Percentiles rank a stretch among this genome's conserved stretches.
Evolutionary conservation across 2,113 vertebrate species (phyloP).

Genomic region (Osmerus eperlanus): DNA sequence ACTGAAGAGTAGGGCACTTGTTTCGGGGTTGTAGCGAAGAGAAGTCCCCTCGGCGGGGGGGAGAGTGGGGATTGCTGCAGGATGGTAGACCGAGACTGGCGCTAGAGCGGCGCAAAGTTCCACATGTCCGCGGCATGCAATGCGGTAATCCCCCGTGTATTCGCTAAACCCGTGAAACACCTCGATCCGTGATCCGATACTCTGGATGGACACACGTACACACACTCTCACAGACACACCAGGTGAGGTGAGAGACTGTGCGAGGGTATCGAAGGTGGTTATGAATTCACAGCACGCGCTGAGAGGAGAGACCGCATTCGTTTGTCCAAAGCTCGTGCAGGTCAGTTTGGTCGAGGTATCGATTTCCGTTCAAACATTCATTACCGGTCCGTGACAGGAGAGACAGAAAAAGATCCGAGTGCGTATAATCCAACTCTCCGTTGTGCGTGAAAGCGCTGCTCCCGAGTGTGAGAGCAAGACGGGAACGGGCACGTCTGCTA

Average conservation of each 20-base stretch:
- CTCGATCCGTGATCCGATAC: conserved; percentile 36
- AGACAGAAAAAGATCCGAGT: conserved; percentile 48
- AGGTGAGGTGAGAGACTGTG: conserved; percentile 58
- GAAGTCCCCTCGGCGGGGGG: conserved; percentile 27
- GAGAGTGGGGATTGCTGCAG: conserved; percentile 35
- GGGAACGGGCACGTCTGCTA: conserved; percentile 52
- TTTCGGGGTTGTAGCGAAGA: not conserved
- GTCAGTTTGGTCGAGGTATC: conserved; percentile 43
- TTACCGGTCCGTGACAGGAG: conserved; percentile 21
- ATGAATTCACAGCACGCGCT: conserved; percentile 68
- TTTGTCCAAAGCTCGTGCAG: conserved; percentile 45
- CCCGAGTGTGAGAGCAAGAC: conserved; percentile 46
- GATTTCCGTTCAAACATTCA: conserved; percentile 48
- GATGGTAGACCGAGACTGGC: conserved; percentile 42
- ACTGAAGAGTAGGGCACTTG: conserved; percentile 19
- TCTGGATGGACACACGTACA: conserved; percentile 18
- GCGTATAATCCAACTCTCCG: conserved; percentile 63
- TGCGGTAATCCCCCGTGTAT: conserved; percentile 45
- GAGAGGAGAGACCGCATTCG: conserved; percentile 34
- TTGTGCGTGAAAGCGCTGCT: conserved; percentile 66
- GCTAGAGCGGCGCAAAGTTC: conserved; percentile 69
- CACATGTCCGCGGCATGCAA: conserved; percentile 69
- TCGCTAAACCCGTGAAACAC: conserved; percentile 33
- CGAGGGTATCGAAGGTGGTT: conserved; percentile 15
- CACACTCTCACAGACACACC: conserved; percentile 41